phyloP scores from a whole-genome alignment of 2,113 vertebrate species.

The Pimephales promelas region DNA sequence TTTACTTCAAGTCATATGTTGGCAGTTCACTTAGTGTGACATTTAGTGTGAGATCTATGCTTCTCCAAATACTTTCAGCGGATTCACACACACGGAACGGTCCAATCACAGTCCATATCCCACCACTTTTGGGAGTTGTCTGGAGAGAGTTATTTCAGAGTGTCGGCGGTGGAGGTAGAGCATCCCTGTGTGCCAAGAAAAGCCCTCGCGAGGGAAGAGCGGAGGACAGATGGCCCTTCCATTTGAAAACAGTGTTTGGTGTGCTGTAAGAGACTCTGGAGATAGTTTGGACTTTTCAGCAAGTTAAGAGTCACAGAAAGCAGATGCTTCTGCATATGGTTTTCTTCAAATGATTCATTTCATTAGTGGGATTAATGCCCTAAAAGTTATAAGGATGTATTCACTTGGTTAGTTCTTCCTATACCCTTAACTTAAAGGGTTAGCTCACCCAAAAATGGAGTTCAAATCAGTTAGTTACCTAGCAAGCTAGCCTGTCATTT shows the following conservation, averaged over 20 bases:
- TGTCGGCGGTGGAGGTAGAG: conserved; percentile 56
- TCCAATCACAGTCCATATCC: conserved; percentile 51
- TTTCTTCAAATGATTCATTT: conserved; percentile 68
- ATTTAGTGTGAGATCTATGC: conserved; percentile 56
- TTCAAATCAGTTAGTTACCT: background rate
- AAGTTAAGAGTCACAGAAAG: conserved; percentile 64
- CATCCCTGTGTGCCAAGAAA: conserved; percentile 67
- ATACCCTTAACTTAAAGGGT: background rate
- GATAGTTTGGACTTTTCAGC: conserved; percentile 54
- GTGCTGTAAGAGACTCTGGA: conserved; percentile 56
- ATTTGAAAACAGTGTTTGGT: conserved; percentile 67
- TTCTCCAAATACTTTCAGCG: conserved; percentile 56
- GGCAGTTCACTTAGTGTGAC: conserved; percentile 60
- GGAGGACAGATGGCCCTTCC: conserved; percentile 74
- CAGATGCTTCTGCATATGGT: conserved; percentile 79
- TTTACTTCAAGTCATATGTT: conserved; percentile 63
- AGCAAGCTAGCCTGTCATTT: background rate
- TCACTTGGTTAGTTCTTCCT: conserved; percentile 1
- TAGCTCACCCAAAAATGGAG: too few relatives aligned
- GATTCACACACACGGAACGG: conserved; percentile 54
- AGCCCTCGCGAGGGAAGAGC: conserved; percentile 63
- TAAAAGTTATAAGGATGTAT: conserved; percentile 49
- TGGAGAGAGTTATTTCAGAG: conserved; percentile 65
- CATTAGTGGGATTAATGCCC: conserved; percentile 56
- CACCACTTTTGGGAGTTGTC: conserved; percentile 63